A percentile compares a stretch with the other conserved stretches of the same genome.
Evolutionary conservation across 2,888 invertebrate genomes (phyloP).

Genomic region (Tachina lurida): DNA sequence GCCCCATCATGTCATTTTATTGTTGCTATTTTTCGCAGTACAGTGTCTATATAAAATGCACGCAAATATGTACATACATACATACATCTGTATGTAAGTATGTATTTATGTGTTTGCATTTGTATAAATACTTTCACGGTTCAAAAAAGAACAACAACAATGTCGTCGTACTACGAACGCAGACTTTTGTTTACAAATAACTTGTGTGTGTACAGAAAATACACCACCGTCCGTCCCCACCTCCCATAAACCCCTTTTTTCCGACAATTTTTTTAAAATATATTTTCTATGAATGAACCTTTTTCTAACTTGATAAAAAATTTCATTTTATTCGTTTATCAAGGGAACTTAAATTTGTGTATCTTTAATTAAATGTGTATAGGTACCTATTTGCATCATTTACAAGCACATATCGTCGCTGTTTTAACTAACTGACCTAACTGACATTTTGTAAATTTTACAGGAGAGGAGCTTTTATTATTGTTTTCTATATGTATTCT

Average conservation of each 20-base stretch:
- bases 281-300: conserved; percentile 44
- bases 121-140: conserved; percentile 44
- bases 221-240: neutral
- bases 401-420: too few relatives aligned
- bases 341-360: conserved; percentile 9
- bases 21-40: conserved; percentile 27
- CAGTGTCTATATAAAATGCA: conserved; percentile 2
- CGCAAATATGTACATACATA: conserved; percentile 15
- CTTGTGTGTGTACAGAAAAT: conserved; percentile 10
- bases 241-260: neutral
- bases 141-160: conserved; percentile 52
- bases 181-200: conserved; percentile 61
- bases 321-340: neutral
- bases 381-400: too few relatives aligned
- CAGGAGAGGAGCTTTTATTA: too few relatives aligned
- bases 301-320: conserved; percentile 23
- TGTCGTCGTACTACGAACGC: conserved; percentile 41
- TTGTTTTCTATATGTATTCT: too few relatives aligned
- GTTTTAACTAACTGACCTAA: too few relatives aligned
- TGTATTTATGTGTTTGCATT: conserved; percentile 1
- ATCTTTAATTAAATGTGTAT: neutral
- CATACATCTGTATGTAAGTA: conserved; percentile 21
- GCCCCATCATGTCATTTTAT: conserved; percentile 14
- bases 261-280: neutral
- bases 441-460: too few relatives aligned